Evolutionary conservation across 2,888 invertebrate genomes (phyloP).

Genomic region (Amphipyra tragopoginis): DNA sequence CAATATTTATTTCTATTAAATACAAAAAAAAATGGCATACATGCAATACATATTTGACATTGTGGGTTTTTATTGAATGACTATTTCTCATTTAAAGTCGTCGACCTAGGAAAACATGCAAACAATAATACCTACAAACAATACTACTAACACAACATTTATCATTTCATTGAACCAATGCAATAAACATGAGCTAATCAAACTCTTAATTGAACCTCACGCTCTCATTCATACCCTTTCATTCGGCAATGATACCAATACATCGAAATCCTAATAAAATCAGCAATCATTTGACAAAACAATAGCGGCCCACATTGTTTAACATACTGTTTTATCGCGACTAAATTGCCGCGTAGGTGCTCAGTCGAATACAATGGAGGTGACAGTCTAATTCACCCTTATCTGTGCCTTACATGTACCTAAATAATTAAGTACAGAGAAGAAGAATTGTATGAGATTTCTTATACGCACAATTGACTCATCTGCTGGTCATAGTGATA

Average conservation of each 20-base stretch:
- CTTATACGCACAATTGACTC: not conserved
- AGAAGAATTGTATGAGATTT: constrained; percentile 24
- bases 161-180: no score
- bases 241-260: constrained; percentile 40
- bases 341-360: constrained; percentile 63
- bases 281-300: constrained; percentile 64
- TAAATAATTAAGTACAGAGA: constrained; percentile 43
- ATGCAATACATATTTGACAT: no score
- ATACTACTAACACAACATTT: no score
- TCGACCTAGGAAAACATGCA: no score
- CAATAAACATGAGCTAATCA: constrained; percentile 6
- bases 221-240: constrained; percentile 27
- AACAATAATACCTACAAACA: no score
- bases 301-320: constrained; percentile 68
- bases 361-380: constrained; percentile 71
- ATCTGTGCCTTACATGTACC: constrained; percentile 42
- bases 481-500: no score
- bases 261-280: constrained; percentile 66
- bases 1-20: no score
- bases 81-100: no score
- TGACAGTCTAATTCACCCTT: constrained; percentile 65
- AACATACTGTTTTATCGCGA: constrained; percentile 65
- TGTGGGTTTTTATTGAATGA: no score
- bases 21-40: no score
- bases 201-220: constrained; percentile 8